phyloP scores from a whole-genome alignment of 2,888 invertebrate genomes.

The Lagria hirta region DNA sequence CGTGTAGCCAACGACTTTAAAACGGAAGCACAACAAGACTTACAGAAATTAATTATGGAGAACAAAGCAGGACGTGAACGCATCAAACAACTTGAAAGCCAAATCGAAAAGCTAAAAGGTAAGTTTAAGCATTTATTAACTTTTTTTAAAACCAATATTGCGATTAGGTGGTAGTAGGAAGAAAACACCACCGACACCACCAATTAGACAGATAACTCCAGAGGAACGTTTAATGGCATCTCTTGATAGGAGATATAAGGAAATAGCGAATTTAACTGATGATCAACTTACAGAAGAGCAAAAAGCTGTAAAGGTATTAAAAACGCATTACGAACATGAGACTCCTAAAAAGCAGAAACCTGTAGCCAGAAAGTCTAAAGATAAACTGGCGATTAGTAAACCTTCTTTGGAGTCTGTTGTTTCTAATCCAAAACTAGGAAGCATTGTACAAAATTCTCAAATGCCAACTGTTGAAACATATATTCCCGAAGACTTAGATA shows the following conservation, averaged over 20 bases:
- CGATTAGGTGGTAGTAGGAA: constrained; percentile 2
- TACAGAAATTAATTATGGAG: constrained; percentile 77
- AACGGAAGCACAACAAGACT: constrained; percentile 86
- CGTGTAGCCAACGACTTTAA: constrained; percentile 96
- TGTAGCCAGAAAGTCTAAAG: constrained; percentile 44
- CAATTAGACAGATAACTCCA: constrained; percentile 33
- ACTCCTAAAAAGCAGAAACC: constrained; percentile 38
- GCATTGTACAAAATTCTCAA: constrained; percentile 42
- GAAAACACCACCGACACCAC: constrained; percentile 1
- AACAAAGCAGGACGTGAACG: constrained; percentile 79
- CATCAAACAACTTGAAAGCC: constrained; percentile 73
- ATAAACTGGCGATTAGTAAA: constrained; percentile 48
- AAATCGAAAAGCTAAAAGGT: constrained; percentile 80
- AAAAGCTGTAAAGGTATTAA: constrained; percentile 44
- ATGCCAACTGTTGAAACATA: constrained; percentile 38
- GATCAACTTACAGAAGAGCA: constrained; percentile 46
- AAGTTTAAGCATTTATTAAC: too few relatives aligned
- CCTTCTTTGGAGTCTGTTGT: constrained; percentile 48
- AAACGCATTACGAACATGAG: constrained; percentile 43
- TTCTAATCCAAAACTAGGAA: constrained; percentile 45
- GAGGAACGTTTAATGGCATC: constrained; percentile 42
- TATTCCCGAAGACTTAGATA: background rate
- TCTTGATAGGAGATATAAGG: constrained; percentile 42
- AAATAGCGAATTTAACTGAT: constrained; percentile 45
- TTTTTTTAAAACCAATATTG: background rate